Conservation (phyloP, 2,797 vertebrate species). For the Tokudaia muenninki region DNA sequence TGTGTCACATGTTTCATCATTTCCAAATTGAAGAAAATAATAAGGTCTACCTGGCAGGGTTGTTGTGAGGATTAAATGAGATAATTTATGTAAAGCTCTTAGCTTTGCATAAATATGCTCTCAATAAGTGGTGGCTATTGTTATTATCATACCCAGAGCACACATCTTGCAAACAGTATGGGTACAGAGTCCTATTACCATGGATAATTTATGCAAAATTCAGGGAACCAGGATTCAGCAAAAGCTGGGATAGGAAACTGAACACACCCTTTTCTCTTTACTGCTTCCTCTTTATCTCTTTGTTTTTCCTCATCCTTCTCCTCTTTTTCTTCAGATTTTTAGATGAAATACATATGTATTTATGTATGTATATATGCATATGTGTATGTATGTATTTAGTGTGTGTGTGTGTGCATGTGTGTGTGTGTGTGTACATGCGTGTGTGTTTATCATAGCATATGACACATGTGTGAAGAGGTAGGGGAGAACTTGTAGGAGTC, state of each 20-base stretch:
- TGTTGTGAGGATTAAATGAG: constrained; percentile 70
- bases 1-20: constrained; percentile 51
- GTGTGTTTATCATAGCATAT: background rate
- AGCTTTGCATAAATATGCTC: constrained; percentile 74
- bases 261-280: background rate
- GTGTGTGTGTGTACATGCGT: too few species aligned
- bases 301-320: background rate
- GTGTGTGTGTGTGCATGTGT: background rate
- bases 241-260: background rate
- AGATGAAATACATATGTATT: background rate
- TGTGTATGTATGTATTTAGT: background rate
- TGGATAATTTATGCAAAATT: constrained; percentile 54
- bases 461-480: background rate
- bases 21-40: constrained; percentile 66
- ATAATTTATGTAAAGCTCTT: constrained; percentile 78
- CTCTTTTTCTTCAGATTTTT: background rate
- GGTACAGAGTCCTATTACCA: constrained; percentile 11
- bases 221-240: background rate
- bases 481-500: background rate
- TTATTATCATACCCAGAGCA: constrained; percentile 46
- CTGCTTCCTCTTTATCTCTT: background rate
- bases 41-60: constrained; percentile 48
- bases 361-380: background rate
- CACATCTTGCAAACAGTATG: constrained; percentile 25
- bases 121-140: constrained; percentile 61